Conservation (phyloP, 2,113 vertebrate genomes). For the Promerops cafer region DNA sequence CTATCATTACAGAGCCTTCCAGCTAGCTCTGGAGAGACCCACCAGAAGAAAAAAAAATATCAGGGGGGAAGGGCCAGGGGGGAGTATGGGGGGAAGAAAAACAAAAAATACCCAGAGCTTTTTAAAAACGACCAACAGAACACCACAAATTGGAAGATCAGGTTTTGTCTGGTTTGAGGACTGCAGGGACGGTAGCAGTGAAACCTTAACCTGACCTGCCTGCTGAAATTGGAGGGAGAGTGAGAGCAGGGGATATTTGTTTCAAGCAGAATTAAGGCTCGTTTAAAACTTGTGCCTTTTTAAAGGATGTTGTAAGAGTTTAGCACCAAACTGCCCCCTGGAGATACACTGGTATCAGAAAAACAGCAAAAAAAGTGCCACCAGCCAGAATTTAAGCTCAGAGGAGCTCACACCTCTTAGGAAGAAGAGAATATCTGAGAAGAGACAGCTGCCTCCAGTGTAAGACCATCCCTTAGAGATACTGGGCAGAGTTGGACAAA, state of each 20-base stretch:
- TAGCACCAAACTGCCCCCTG: fast-evolving
- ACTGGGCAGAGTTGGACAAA: not conserved
- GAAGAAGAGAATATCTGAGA: not conserved
- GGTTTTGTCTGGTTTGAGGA: not conserved
- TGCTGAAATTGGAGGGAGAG: not conserved
- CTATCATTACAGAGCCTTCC: not conserved
- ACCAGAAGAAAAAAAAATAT: not conserved
- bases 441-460: not conserved
- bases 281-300: not conserved
- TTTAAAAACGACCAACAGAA: not conserved
- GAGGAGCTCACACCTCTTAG: not conserved
- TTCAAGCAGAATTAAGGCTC: not conserved
- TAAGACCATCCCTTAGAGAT: not conserved
- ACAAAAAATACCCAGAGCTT: not conserved
- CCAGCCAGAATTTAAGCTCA: not conserved
- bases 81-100: not conserved
- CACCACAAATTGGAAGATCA: not conserved
- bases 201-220: not conserved
- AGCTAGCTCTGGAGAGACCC: not conserved
- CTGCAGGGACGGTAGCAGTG: not conserved
- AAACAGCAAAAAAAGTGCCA: not conserved
- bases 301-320: not conserved
- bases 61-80: fast-evolving
- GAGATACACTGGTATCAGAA: not conserved
- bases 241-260: not conserved